Evolutionary conservation across 2,113 vertebrate genomes (phyloP), one percentile per base, ranked within the genome.

Genomic region (Manacus vitellinus): DNA sequence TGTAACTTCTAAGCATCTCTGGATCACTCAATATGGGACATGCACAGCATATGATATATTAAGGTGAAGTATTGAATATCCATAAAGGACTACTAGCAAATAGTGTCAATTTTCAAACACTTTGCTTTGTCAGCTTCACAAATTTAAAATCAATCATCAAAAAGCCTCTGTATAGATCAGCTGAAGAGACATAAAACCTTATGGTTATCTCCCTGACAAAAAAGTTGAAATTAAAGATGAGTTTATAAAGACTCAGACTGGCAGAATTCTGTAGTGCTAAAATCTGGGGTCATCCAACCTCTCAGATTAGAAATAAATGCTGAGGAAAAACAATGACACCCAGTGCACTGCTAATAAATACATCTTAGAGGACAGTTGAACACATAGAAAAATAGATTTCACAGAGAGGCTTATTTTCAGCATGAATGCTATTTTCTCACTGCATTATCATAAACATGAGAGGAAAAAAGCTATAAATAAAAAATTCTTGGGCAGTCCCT

Each of bases 111-210:
- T 97, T 97, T 93, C 85, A 96, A 96, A 96, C 59, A 75, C 82
- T 96, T 97, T 94, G 95, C 95, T 96, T 96, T 93, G 92, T 97
- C 93, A 96, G 92, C 91, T 92, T 95, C 89, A 94, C 85, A 95
- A 88, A 96, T 98, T 89, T 96, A 96, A 97, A 97, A 97, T 97
- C 97, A 97, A 93, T 97, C 87, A 92, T 96, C 95, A 85, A 87
- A 94, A 94, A 92, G 72, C 80, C 94, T 80, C 93, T 66, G 58
- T 88, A 96, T 87, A 95, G 85, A 94, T 96, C 92, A 95, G 87
- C 79, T 95, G 74, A 91, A 78, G 43, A 92, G 77, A 94, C 62
- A 79, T 88, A 59, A 82, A 97, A 67, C 74, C 63, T 95, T 94
- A 92, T 46, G 49, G 71, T 72, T 92, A 85, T 83, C 66, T 76